Evolutionary conservation across 2,888 invertebrate species (phyloP).

Genomic region (Pollenia amentaria): DNA sequence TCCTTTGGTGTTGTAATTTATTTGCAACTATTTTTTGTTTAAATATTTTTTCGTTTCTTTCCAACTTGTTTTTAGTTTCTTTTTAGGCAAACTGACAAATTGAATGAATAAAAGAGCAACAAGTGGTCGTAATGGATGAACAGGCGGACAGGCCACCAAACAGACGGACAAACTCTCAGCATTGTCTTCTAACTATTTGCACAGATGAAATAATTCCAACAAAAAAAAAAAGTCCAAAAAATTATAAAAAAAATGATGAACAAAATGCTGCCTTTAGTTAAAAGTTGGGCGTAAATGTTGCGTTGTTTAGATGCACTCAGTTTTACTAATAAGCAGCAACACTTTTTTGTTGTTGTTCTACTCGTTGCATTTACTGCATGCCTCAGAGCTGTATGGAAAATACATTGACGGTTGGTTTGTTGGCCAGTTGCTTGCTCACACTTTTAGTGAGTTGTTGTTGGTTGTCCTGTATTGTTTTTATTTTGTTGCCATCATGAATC

Average conservation of each 20-base stretch:
- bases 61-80: constrained; percentile 18
- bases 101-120: constrained; percentile 84
- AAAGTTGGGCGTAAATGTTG: constrained; percentile 74
- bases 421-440: constrained; percentile 13
- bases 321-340: constrained; percentile 73
- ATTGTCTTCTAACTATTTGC: constrained; percentile 67
- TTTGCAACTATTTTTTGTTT: constrained; percentile 55
- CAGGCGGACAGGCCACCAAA: constrained; percentile 70
- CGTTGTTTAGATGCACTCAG: constrained; percentile 70
- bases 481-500: constrained; percentile 65
- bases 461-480: neutral
- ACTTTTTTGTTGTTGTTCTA: constrained; percentile 45
- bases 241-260: constrained; percentile 22
- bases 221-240: constrained; percentile 15
- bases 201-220: constrained; percentile 70
- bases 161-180: constrained; percentile 71
- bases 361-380: constrained; percentile 57
- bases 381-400: constrained; percentile 52
- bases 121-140: constrained; percentile 79
- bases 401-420: constrained; percentile 30
- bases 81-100: constrained; percentile 81
- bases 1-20: constrained; percentile 61
- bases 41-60: constrained; percentile 30
- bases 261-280: constrained; percentile 62
- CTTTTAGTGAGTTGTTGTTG: constrained; percentile 17